A percentile compares a stretch with the other conserved stretches of the same genome.
phyloP scores from a whole-genome alignment of 2,797 vertebrate genomes.

The Garrulus glandarius region DNA sequence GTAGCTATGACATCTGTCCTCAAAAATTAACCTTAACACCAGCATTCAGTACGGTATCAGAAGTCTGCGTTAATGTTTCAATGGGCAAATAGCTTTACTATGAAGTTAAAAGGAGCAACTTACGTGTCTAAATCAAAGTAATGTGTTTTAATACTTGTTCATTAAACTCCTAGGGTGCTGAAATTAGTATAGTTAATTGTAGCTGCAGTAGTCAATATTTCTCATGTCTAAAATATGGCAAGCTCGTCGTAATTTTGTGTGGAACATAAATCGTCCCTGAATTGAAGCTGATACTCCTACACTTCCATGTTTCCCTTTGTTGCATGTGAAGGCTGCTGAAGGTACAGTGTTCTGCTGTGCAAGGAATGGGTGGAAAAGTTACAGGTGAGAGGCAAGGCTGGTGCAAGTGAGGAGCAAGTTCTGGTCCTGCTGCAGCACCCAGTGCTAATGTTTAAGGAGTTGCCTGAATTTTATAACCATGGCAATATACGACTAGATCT shows the following conservation, averaged over 20 bases:
- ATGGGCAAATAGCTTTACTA: neutral
- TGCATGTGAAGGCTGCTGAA: neutral
- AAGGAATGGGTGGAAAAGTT: neutral
- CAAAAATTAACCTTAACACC: neutral
- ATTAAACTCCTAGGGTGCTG: neutral
- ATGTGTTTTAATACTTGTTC: neutral
- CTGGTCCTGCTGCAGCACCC: neutral
- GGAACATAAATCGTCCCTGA: neutral
- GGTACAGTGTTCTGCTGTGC: neutral
- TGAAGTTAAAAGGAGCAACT: neutral
- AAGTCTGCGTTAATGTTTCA: neutral
- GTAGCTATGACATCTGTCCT: neutral
- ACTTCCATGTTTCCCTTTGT: neutral
- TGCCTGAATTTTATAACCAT: neutral
- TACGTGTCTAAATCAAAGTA: neutral
- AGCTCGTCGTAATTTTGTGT: rapidly evolving
- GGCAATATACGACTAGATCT: neutral
- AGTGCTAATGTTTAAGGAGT: neutral
- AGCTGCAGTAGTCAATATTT: neutral
- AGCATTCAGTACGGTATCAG: neutral
- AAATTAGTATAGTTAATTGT: neutral
- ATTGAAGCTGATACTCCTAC: neutral
- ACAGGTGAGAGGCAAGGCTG: neutral
- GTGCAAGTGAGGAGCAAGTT: neutral
- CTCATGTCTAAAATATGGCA: neutral